Evolutionary conservation across 2,797 vertebrate species (phyloP), one percentile per base, ranked within the genome.

Genomic region (Harpagifer antarcticus): DNA sequence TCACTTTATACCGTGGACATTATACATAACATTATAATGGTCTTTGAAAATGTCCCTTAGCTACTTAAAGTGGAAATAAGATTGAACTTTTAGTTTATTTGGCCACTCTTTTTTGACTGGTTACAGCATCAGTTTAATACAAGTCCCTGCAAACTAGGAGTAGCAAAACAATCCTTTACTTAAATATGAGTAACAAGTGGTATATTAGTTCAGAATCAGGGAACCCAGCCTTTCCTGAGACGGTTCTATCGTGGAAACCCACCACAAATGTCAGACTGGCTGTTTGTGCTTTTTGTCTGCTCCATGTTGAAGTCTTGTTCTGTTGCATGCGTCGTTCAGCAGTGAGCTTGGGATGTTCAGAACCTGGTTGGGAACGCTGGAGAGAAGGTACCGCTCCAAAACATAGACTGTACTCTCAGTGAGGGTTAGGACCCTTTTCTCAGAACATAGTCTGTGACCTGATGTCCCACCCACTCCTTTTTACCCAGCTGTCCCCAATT

Each of bases 301-400:
- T 88, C 53, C 53, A 43, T 77, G 86, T 88, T 90, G 74, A 92
- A 89, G 91, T 88, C 88, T 88, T 3, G 81, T 88, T 92, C 74
- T 93, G 91, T 93, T 93, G 92, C 92, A 92, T 91, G 88, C 89
- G 59, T 66, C 87, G 48, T 80, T 88, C 88, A 90, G 79, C 91
- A 87, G 88, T 88, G 91, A 93, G 72, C 91, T 94, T 76, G 84
- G 88, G 67, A 87, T 90, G 83, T 93, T 94, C 91, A 91, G 90
- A 90, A 89, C 85, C 83, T 94, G 91, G 91, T 91, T 92, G 89
- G 92, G 89, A 90, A 92, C 89, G 68, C 86, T 84, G 92, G 89
- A 92, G 76, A 90, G 88, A 92, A 91, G 92, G 92, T 93, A 91
- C 88, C 54, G 5, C 83, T 89, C 79, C 76, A 84, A 79, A 78